phyloP scores from a whole-genome alignment of 2,888 invertebrate genomes.

The Epirrhoe alternata region DNA sequence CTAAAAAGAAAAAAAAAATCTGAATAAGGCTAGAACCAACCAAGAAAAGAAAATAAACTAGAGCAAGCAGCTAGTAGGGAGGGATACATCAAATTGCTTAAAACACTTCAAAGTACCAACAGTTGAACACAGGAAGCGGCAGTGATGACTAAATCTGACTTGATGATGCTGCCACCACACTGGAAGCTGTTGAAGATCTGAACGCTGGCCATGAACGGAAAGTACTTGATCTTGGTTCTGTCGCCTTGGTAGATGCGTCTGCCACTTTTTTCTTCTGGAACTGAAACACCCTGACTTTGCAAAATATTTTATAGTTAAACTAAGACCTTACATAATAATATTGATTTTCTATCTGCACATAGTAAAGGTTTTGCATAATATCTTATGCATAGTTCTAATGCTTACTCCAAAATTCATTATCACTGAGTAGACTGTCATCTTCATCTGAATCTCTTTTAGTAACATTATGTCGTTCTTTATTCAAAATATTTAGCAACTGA shows the following conservation, averaged over 20 bases:
- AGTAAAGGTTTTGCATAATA: no score
- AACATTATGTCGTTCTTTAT: conserved; percentile 11
- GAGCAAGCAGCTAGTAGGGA: neutral
- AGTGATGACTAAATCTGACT: conserved; percentile 67
- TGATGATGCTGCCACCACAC: conserved; percentile 72
- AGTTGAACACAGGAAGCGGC: conserved; percentile 75
- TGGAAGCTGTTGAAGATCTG: conserved; percentile 67
- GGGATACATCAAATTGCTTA: neutral
- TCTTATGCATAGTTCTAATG: neutral
- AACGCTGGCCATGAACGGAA: conserved; percentile 72
- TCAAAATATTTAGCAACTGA: conserved; percentile 25
- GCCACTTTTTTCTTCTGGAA: conserved; percentile 38
- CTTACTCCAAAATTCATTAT: conserved; percentile 68
- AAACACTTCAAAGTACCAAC: conserved; percentile 51
- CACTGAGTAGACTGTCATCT: conserved; percentile 42
- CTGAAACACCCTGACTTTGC: conserved; percentile 27
- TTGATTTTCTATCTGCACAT: no score
- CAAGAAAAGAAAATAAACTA: neutral
- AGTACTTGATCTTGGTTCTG: conserved; percentile 60
- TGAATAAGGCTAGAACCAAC: no score
- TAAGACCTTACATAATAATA: no score
- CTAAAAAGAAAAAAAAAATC: neutral
- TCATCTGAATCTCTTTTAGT: conserved; percentile 26
- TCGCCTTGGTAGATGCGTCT: conserved; percentile 63
- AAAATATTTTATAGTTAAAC: no score